Conservation (phyloP, 2,888 invertebrate genomes). For the Microchrysa polita region DNA sequence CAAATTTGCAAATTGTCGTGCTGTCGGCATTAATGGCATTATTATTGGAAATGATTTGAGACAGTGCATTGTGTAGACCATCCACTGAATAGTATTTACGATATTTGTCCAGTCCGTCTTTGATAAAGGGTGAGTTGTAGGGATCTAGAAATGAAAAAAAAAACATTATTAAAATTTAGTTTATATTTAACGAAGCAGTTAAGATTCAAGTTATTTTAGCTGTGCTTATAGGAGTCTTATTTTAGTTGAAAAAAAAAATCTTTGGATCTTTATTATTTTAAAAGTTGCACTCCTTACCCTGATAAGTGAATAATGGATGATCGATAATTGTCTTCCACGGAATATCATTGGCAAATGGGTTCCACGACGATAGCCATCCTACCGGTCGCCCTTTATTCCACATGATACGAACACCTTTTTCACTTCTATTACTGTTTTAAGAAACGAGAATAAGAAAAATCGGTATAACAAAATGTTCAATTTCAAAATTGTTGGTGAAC, state of each 20-base stretch:
- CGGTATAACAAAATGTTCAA: constrained; percentile 27
- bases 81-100: constrained; percentile 55
- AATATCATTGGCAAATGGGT: constrained; percentile 82
- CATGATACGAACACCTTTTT: constrained; percentile 78
- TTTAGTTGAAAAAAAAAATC: too few species aligned
- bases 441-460: background rate
- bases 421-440: constrained; percentile 72
- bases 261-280: background rate
- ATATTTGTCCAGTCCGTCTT: constrained; percentile 51
- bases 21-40: constrained; percentile 50
- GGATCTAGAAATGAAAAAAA: constrained; percentile 43
- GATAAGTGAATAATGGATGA: constrained; percentile 80
- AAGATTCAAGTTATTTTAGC: too few species aligned
- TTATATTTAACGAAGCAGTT: too few species aligned
- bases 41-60: constrained; percentile 54
- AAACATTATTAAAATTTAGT: background rate
- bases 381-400: constrained; percentile 81
- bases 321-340: constrained; percentile 83
- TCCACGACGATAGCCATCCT: constrained; percentile 79
- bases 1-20: constrained; percentile 49
- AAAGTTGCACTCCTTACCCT: constrained; percentile 66
- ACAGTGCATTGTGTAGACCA: constrained; percentile 55
- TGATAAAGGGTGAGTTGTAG: constrained; percentile 49
- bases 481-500: too few species aligned
- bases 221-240: too few species aligned